Base-by-base conservation (phyloP, 2,888 invertebrate species). In the Nebria brevicollis region DNA sequence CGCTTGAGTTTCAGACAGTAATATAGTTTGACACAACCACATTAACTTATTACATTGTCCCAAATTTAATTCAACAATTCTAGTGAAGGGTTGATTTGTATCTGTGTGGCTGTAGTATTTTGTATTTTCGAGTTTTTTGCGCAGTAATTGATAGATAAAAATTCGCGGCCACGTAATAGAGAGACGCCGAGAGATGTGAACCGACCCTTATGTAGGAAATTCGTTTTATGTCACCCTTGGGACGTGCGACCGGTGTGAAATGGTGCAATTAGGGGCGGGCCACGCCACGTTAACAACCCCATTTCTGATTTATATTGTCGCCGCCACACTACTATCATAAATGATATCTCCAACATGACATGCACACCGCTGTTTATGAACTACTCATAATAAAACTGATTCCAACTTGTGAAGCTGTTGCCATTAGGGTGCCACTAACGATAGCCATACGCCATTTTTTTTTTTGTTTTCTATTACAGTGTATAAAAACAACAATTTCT, bases 11-110 rank as follows among this genome's bases (percentile, higher is more conserved):
- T 26, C 66, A 41, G 65, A 66, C 66, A 34, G 43, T 77, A 66
- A 77, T 77, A 42, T 66, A 77, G 66, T 73, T 26, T 72, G 77
- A 77, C 77, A 77, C 11, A 54, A 73, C 72, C 78, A 66, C 78
- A 78, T 78, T 78, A 78, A 78, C 78, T 78, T 54, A 54, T 54
- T 72, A 66, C 70, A 75, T 75, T 75, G 75, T 79, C 79, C 74
- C 79, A 75, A 66, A 79, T 79, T 75, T 75, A 41, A 75, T 79
- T 68, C 79, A 54, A 8, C 8, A 54, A 54, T 54, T 54, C 54
- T 34, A 8, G 54, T 8, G 4, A 54, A 34, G 34, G 34, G 11
- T 54, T 54, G 54, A 54, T 54, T 54, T 54, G 20, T 54, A 54
- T 54, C 54, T 34, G 34, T 34, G 1, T 34, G 2, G 4, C 34